Evolutionary conservation across 2,797 vertebrate species (phyloP), one percentile per base, ranked within the genome.

Genomic region (Pipistrellus pipistrellus): DNA sequence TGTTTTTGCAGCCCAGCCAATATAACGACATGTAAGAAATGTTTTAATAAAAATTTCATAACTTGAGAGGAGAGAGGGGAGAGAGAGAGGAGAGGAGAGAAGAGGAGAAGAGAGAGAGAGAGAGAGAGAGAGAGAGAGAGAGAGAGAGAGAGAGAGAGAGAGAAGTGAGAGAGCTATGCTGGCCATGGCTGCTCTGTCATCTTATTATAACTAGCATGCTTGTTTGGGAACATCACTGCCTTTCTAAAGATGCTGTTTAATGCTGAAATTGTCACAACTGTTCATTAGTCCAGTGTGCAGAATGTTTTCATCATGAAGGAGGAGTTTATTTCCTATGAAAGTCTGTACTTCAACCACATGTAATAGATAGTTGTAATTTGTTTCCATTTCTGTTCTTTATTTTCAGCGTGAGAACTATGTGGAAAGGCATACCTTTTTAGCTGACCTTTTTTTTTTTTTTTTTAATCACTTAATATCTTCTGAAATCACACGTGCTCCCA

Each of bases 401-500:
- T 57, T 93, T 77, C 59, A 44, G 8, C 25, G 48, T 95, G 76
- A 90, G 86, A 83, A 69, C 55, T 51, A 59, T 6, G 2, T 14
- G 27, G 62, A 64, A 90, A 46, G 20, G 21, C 20, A 32, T 85
- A 6, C 15, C 21, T 93, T 95, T 95, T 87, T 51, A 94, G 38
- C 12, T 9, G 64, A 25, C 32, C 35, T 76, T 51, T 5, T n/a
- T 48, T n/a, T 32, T 76, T 53, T 27, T 69, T 38, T 57, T 59
- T 44, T n/a, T n/a, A 68, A 44, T 86, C 7, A 57, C 27, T 93
- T 66, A 46, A 35, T 4, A 44, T 73, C 21, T 55, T 92, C 55
- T 86, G 90, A 94, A 90, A 59, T 96, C 7, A 88, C 27, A 46
- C 30, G 27, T 90, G n/a, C 27, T 83, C 20, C 27, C 85, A 30